Base-by-base conservation (phyloP, 2,888 invertebrate species). In the Andrena chrysosceles region DNA sequence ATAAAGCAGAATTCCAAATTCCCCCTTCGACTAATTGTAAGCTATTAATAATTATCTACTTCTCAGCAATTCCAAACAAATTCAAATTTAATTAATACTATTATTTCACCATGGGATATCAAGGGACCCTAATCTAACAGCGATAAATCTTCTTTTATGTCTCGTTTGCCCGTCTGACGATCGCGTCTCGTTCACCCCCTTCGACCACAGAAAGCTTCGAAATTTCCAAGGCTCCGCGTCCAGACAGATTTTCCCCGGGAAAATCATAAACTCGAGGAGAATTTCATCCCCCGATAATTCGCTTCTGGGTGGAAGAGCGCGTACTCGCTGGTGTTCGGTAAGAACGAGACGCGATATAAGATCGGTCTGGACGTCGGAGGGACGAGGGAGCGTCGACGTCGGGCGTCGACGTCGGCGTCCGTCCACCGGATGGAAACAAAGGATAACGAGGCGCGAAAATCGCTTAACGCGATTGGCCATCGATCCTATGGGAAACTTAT, bases 401-500 rank as follows among this genome's bases (percentile, higher is more conserved):
- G 33, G 48, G 54, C 77, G 76, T 75, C 69, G 49, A n/a, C 68
- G 67, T 35, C 66, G 68, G 60, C 74, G 78, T 72, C 73, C 83
- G 76, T 85, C 75, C 80, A 67, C 63, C 79, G 84, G 81, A 86
- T 87, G 78, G 83, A 88, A 88, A 88, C 87, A 88, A 86, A 91
- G 91, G 91, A 93, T 93, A 93, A 93, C 93, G 92, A 93, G 92
- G 91, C 91, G 92, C 91, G 91, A 92, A 91, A 89, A 93, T 91
- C 91, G 91, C 91, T 92, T 91, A 92, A 92, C 91, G 89, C 90
- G 91, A 92, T 92, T 92, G 90, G 87, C 90, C 90, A 91, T 93
- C 91, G 91, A 93, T 93, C 89, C 91, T 87, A 86, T 70, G 83
- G 83, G 85, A 85, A 90, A 90, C 89, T 89, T 90, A 86, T 87